Base-by-base conservation (phyloP, 1,140 invertebrate species). In the Caerostris extrusa region DNA sequence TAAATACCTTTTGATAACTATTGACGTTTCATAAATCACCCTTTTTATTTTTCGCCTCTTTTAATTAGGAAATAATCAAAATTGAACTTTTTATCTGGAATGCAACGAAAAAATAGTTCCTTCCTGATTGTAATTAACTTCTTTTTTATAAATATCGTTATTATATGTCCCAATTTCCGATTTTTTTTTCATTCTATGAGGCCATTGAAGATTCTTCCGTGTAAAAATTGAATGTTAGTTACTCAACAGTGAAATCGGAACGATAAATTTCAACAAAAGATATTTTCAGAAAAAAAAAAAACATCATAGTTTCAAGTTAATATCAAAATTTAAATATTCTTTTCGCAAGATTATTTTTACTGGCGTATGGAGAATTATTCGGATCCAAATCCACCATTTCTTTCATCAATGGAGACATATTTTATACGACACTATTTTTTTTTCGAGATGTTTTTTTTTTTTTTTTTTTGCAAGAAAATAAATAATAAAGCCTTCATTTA, bases 241-340 rank as follows among this genome's bases (percentile, higher is more conserved):
- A 77, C 69, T 77, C 69, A 50, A 53, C 7, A 5, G 34, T 12
- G 12, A 77, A 77, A 77, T 77, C 69, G 7, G 34, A 34, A 77
- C 50, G 50, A 77, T 77, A 77, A 77, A 77, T 77, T 77, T 12
- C 7, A 34, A 34, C 19, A 50, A 34, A 53, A 14, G 5, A 4
- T 8, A 77, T 8, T 34, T 34, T 34, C 34, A 34, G 34, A 1
- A 12, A 77, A 77, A 53, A 77, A 71, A 71, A 71, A 71, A 12
- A 50, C 7, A 0, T 14, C 17, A 12, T 17, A 34, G 12, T 77
- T 77, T 53, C 69, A 50, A 77, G 69, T 77, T 77, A 53, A 77
- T 77, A 53, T 77, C 69, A 34, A 77, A 77, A 77, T 77, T 77
- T 77, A 77, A 77, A 77, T 77, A 77, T 77, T 77, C 69, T 77